A percentile compares a stretch with the other conserved stretches of the same genome.
phyloP scores from a whole-genome alignment of 1,140 invertebrate species.

The Zophobas morio region DNA sequence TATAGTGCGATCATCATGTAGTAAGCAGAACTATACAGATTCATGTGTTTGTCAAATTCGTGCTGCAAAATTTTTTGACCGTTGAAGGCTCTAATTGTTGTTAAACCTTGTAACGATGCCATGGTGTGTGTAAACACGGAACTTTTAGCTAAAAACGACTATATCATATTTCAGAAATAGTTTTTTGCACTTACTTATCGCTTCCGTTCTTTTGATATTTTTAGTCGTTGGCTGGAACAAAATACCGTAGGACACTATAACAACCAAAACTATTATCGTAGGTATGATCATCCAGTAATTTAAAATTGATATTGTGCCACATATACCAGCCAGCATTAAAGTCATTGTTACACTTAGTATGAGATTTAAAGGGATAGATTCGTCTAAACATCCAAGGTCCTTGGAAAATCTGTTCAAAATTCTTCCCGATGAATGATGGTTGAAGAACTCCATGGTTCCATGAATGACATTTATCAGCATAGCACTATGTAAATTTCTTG shows the following conservation, averaged over 20 bases:
- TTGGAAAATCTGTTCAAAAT: slow-evolving; percentile 60
- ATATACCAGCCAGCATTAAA: neutral
- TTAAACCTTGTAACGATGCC: slow-evolving; percentile 79
- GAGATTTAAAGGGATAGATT: slow-evolving; percentile 77
- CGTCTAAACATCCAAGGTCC: slow-evolving; percentile 74
- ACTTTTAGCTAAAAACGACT: slow-evolving; percentile 63
- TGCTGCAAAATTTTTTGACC: slow-evolving; percentile 82
- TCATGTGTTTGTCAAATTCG: slow-evolving; percentile 86
- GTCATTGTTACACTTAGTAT: slow-evolving; percentile 64
- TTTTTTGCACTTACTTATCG: slow-evolving; percentile 77
- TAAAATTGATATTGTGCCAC: neutral
- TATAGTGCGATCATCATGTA: slow-evolving; percentile 78
- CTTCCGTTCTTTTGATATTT: slow-evolving; percentile 86
- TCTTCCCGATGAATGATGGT: slow-evolving; percentile 80
- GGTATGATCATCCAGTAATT: slow-evolving; percentile 77
- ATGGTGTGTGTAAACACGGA: slow-evolving; percentile 80
- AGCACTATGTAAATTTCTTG: slow-evolving; percentile 75
- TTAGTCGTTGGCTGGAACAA: slow-evolving; percentile 86
- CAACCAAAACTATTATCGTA: slow-evolving; percentile 75
- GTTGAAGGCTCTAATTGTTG: slow-evolving; percentile 88
- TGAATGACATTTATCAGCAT: slow-evolving; percentile 77
- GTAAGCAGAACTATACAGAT: slow-evolving; percentile 77
- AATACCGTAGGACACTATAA: slow-evolving; percentile 82
- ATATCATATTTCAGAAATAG: neutral
- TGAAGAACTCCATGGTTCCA: slow-evolving; percentile 84